phyloP scores from a whole-genome alignment of 2,888 invertebrate species.

The Neria commutata region DNA sequence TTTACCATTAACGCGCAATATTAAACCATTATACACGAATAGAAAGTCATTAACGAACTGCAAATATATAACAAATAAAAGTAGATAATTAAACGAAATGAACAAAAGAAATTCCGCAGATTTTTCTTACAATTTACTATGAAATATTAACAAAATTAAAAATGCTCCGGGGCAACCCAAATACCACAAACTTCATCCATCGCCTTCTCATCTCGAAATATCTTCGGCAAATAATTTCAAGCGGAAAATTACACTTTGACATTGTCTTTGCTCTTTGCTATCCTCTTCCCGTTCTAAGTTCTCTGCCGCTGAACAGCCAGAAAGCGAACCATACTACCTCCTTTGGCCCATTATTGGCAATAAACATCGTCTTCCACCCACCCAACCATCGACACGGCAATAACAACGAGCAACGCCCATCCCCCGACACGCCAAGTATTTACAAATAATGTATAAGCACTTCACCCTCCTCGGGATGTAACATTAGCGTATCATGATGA shows the following conservation, averaged over 20 bases:
- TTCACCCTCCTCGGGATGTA: conserved; percentile 32
- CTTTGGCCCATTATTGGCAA: conserved; percentile 49
- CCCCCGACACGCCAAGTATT: conserved; percentile 33
- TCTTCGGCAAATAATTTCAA: conserved; percentile 53
- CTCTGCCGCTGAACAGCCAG: conserved; percentile 23
- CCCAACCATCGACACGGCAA: conserved; percentile 28
- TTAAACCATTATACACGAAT: too few relatives aligned
- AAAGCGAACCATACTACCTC: conserved; percentile 12
- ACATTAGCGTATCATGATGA: conserved; percentile 31
- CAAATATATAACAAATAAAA: too few relatives aligned
- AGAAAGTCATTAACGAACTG: too few relatives aligned
- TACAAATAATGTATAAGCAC: conserved; percentile 32
- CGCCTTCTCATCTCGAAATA: conserved; percentile 9
- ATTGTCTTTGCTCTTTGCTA: conserved; percentile 42
- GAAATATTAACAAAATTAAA: too few relatives aligned
- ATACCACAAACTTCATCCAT: background rate
- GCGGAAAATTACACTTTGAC: conserved; percentile 58
- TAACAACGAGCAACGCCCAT: conserved; percentile 46
- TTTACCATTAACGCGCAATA: too few relatives aligned
- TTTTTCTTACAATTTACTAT: too few relatives aligned
- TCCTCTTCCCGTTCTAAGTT: background rate
- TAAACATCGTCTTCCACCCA: conserved; percentile 39
- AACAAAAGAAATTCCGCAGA: too few relatives aligned
- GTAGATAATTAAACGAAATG: too few relatives aligned
- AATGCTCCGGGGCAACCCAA: too few relatives aligned